phyloP scores from a whole-genome alignment of 2,113 vertebrate genomes.

The Australoheros scitulus region DNA sequence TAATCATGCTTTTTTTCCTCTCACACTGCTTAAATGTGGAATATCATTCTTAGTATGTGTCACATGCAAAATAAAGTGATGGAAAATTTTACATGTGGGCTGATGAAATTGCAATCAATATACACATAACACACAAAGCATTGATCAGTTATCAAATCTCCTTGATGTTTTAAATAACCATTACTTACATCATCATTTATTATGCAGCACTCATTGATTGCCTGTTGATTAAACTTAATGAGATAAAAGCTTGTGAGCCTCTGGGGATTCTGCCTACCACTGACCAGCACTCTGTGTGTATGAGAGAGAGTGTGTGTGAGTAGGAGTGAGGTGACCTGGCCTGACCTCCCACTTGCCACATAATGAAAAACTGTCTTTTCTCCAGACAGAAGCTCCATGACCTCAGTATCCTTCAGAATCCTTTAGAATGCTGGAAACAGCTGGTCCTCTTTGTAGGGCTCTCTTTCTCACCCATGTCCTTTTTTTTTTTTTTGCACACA shows the following conservation, averaged over 20 bases:
- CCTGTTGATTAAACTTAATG: constrained; percentile 53
- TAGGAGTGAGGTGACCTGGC: constrained; percentile 11
- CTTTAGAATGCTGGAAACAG: constrained; percentile 48
- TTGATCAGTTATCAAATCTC: constrained; percentile 11
- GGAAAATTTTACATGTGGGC: background rate
- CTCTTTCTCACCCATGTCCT: background rate
- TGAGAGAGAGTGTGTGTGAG: background rate
- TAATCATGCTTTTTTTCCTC: background rate
- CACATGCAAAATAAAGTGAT: background rate
- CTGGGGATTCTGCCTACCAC: background rate
- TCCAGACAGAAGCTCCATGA: constrained; percentile 31
- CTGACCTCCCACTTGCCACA: constrained; percentile 32
- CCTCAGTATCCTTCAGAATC: constrained; percentile 61
- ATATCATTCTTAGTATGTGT: background rate
- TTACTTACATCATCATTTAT: constrained; percentile 20
- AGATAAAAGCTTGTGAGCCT: constrained; percentile 9
- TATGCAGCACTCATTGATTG: background rate
- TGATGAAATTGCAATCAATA: background rate
- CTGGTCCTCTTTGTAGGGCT: background rate
- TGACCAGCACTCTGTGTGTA: constrained; percentile 8
- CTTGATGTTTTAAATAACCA: constrained; percentile 9
- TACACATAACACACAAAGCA: constrained; percentile 1
- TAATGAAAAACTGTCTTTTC: constrained; percentile 56
- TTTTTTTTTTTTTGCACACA: background rate
- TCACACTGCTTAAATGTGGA: background rate